Evolutionary conservation across 2,888 invertebrate genomes (phyloP).

Genomic region (Epiblema foenella): DNA sequence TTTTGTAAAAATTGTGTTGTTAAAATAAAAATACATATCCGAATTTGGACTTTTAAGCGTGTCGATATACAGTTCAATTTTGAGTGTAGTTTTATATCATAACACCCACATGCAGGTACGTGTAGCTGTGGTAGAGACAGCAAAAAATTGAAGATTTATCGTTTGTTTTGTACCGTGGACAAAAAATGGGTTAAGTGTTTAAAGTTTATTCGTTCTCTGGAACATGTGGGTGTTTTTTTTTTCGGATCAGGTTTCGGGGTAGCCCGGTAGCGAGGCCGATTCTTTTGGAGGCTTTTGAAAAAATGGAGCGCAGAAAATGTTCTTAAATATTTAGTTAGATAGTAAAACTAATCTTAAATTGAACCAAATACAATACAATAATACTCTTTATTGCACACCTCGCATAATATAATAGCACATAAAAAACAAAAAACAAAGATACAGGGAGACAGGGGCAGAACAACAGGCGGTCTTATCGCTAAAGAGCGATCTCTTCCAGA

Average conservation of each 20-base stretch:
- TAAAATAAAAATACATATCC: constrained; percentile 15
- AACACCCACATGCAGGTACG: constrained; percentile 60
- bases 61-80: constrained; percentile 43
- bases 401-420: no score
- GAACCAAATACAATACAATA: no score
- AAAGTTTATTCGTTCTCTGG: constrained; percentile 68
- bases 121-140: constrained; percentile 51
- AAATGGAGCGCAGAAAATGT: constrained; percentile 6
- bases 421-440: no score
- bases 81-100: constrained; percentile 50
- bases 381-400: no score
- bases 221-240: constrained; percentile 56
- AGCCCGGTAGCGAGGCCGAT: constrained; percentile 35
- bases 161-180: constrained; percentile 63
- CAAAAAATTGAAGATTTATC: constrained; percentile 68
- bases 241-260: constrained; percentile 43
- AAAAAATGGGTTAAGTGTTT: constrained; percentile 77
- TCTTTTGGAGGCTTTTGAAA: constrained; percentile 19
- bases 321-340: background rate
- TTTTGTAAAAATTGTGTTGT: constrained; percentile 28
- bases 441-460: no score
- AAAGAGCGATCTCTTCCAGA: no score
- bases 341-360: no score
- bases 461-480: no score
- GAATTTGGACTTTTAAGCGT: accelerated